phyloP scores from a whole-genome alignment of 2,113 vertebrate genomes.

The Leptocoma aspasia region DNA sequence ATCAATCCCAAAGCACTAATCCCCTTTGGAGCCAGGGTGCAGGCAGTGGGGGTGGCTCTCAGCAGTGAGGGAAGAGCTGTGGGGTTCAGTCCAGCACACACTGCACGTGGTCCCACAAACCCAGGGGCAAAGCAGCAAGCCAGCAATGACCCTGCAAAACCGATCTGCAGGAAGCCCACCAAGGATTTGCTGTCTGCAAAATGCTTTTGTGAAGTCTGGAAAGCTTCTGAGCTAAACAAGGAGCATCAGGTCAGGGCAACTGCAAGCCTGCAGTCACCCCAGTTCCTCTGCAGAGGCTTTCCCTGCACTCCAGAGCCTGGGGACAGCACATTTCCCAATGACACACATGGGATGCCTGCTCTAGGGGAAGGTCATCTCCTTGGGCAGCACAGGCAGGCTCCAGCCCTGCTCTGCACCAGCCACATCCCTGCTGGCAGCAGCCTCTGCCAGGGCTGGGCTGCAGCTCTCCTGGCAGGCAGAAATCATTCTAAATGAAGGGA shows the following conservation, averaged over 20 bases:
- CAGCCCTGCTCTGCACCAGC: background rate
- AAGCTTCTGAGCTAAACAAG: background rate
- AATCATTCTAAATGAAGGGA: background rate
- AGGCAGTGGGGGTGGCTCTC: background rate
- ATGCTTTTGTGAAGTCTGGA: rapidly evolving
- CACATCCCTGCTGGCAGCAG: background rate
- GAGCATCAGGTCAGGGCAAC: background rate
- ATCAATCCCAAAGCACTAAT: background rate
- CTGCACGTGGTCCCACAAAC: background rate
- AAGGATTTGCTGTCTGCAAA: background rate
- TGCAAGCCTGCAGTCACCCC: rapidly evolving
- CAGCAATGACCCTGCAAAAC: rapidly evolving
- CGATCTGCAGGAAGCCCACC: rapidly evolving
- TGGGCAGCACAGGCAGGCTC: background rate
- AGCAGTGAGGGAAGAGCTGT: background rate
- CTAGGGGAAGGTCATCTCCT: background rate
- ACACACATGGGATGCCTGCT: background rate
- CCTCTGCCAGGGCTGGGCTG: background rate
- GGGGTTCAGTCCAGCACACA: background rate
- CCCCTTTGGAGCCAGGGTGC: background rate
- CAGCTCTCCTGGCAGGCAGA: background rate
- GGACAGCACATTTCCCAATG: background rate
- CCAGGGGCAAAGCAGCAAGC: background rate
- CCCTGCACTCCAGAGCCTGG: background rate
- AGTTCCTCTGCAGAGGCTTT: background rate